Conservation (phyloP, 1,140 invertebrate species). For the Diorhabda sublineata region DNA sequence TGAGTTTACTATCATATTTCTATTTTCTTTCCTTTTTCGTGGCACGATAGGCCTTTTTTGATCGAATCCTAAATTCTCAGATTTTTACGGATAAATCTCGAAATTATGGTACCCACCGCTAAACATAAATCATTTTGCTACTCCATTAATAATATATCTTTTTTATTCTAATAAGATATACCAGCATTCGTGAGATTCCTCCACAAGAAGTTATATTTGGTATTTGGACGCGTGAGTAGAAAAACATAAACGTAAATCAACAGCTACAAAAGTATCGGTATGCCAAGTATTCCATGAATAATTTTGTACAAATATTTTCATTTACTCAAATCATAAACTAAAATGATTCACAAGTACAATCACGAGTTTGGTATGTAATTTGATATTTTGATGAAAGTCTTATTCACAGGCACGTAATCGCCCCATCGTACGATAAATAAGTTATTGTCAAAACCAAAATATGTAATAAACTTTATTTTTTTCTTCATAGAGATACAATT, state of each 20-base stretch:
- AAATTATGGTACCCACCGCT: no score
- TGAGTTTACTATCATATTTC: no score
- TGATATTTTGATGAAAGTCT: background rate
- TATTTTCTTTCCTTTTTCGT: no score
- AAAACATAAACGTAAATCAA: conserved; percentile 26
- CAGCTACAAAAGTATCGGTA: conserved; percentile 15
- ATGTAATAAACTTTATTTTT: no score
- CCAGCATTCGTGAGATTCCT: background rate
- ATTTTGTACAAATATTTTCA: conserved; percentile 12
- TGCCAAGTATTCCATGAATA: conserved; percentile 14
- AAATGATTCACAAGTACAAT: background rate
- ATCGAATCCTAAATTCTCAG: no score
- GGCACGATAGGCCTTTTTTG: no score
- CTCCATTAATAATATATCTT: conserved; percentile 1
- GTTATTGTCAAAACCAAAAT: no score
- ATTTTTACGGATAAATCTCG: no score
- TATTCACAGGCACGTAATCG: background rate
- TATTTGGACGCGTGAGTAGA: conserved; percentile 18
- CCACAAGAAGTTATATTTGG: conserved; percentile 17
- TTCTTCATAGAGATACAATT: no score
- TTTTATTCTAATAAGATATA: background rate
- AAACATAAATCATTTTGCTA: no score
- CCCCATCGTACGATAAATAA: no score
- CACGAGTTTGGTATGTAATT: conserved; percentile 11
- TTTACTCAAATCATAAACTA: conserved; percentile 4